Conservation (phyloP, 1,140 invertebrate species). For the Wiebesia pumilae region DNA sequence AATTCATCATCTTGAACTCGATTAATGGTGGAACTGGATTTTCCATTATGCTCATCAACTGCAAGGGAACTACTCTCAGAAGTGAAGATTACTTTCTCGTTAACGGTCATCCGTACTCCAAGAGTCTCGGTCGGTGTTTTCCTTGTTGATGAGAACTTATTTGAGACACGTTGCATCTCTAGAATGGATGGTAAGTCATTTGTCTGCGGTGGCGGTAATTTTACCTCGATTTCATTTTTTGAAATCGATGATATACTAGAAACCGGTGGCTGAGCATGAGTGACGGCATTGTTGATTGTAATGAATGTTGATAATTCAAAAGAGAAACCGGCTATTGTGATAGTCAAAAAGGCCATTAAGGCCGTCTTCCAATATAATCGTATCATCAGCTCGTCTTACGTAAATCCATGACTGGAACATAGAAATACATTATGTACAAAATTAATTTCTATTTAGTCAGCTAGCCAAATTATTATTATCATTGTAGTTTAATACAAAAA, state of each 20-base stretch:
- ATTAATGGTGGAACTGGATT: constrained; percentile 3
- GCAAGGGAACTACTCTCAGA: neutral
- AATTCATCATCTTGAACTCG: neutral
- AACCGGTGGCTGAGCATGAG: neutral
- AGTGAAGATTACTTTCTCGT: constrained; percentile 6
- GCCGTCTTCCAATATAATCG: constrained; percentile 40
- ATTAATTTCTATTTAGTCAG: neutral
- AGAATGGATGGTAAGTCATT: neutral
- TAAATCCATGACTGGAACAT: constrained; percentile 30
- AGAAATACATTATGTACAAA: neutral
- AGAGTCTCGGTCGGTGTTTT: neutral
- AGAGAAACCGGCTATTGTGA: constrained; percentile 4
- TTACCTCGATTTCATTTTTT: neutral
- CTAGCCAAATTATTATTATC: neutral
- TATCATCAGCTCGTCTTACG: constrained; percentile 43
- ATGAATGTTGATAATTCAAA: constrained; percentile 10
- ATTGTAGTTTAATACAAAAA: neutral
- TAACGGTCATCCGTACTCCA: neutral
- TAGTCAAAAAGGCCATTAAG: constrained; percentile 49
- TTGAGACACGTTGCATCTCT: neutral
- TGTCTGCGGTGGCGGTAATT: neutral
- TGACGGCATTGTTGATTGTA: neutral
- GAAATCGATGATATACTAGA: neutral
- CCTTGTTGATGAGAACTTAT: neutral
- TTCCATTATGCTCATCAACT: constrained; percentile 4